Evolutionary conservation across 2,113 vertebrate genomes (phyloP), one percentile per base, ranked within the genome.

Genomic region (Equus quagga): DNA sequence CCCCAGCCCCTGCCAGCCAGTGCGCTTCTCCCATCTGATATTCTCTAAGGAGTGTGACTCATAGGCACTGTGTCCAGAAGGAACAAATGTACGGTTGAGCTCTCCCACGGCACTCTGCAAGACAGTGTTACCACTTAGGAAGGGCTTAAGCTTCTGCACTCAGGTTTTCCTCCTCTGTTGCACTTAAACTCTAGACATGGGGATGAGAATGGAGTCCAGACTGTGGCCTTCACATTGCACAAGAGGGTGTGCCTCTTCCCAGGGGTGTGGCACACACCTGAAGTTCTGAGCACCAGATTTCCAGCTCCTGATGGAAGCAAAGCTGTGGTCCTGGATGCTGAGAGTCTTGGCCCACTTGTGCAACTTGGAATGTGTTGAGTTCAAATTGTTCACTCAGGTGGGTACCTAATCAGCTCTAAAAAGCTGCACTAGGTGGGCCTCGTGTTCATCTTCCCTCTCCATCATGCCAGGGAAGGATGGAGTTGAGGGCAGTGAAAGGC

Each of bases 81-180:
- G 31, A 51, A 56, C 44, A 6, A 15, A 24, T 0, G 0, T 31
- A 41, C 11, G 51, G 0, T 4, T 26, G 60, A 15, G 60, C 81
- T 41, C 62, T 49, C 46, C 70, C 33, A 33, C 58, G 51, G 44
- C 13, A 13, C 41, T 31, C 23, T 58, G 86, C 49, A 81, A 86
- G n/a, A 44, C 13, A 13, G 44, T 23, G 7, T 54, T 10, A 54
- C 9, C 41, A 11, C 21, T 41, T 24, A 56, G 64, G 51, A 70
- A 73, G 70, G 17, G 2, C 23, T 19, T 6, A 10, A 15, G 56
- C 23, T 54, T 67, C 86, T 67, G 2, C 6, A 46, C 33, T 54
- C 12, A 31, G 49, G 18, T n/a, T 89, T 56, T 44, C 83, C 44
- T 86, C 31, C 33, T 26, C 31, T 46, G 96, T 15, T 44, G 54